Evolutionary conservation across 2,888 invertebrate species (phyloP).

Genomic region (Mesorhabditis sp.): DNA sequence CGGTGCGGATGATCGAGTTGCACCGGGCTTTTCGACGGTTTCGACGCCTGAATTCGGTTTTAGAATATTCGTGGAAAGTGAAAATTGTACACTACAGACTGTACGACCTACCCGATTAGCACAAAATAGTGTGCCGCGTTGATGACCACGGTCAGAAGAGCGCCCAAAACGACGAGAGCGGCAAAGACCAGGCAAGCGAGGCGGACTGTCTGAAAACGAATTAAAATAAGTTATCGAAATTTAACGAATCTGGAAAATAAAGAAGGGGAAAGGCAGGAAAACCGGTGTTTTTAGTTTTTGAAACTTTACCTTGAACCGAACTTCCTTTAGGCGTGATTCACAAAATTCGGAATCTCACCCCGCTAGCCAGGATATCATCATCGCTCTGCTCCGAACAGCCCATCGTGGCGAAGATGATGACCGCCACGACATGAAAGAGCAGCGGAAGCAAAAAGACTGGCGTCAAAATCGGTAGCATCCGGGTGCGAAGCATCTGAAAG

Average conservation of each 20-base stretch:
- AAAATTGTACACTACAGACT: too few relatives aligned
- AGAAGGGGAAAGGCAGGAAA: too few relatives aligned
- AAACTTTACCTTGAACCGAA: too few relatives aligned
- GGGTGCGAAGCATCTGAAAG: not conserved
- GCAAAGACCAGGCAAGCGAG: not conserved
- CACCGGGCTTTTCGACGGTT: constrained; percentile 2
- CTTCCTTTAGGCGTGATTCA: too few relatives aligned
- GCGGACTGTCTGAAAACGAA: not conserved
- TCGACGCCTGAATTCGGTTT: constrained; percentile 1
- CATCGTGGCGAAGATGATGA: not conserved
- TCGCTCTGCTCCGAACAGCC: not conserved
- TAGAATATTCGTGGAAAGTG: not conserved
- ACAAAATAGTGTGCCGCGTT: not conserved
- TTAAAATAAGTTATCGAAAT: too few relatives aligned
- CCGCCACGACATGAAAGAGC: not conserved
- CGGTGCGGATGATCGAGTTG: not conserved
- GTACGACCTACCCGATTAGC: not conserved
- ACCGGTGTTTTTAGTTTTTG: too few relatives aligned
- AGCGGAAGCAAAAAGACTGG: not conserved
- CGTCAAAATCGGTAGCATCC: not conserved
- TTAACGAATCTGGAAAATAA: too few relatives aligned
- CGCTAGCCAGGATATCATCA: not conserved
- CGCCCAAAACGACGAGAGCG: not conserved
- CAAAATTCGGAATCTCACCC: not conserved
- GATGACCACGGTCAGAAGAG: not conserved